A percentile compares a stretch with the other conserved stretches of the same genome.
Evolutionary conservation across 2,113 vertebrate species (phyloP).

Genomic region (Entomyzon cyanotis): DNA sequence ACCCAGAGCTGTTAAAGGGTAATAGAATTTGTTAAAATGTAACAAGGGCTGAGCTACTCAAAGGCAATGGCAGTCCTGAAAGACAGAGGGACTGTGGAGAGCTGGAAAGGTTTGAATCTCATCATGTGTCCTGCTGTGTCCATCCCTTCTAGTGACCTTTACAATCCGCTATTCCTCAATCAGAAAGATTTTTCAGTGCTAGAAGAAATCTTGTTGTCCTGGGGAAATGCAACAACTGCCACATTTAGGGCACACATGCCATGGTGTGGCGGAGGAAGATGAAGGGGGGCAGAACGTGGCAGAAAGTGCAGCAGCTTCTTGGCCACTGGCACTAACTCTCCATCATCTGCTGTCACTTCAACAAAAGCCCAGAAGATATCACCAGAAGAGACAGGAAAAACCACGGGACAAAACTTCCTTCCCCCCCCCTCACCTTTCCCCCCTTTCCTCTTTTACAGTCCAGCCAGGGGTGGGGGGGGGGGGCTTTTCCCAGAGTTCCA

Average conservation of each 20-base stretch:
- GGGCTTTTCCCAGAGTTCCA: too few species aligned
- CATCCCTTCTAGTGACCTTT: background rate
- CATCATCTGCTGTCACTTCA: background rate
- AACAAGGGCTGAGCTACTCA: background rate
- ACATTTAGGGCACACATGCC: background rate
- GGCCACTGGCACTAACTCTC: background rate
- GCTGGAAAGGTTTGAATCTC: background rate
- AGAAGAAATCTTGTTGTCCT: background rate
- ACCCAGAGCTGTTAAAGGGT: background rate
- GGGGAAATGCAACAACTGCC: background rate
- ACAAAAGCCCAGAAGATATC: background rate
- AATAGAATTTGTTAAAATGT: background rate
- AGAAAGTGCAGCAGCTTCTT: background rate
- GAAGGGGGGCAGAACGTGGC: background rate
- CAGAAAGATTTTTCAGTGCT: background rate
- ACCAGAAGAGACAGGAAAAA: background rate
- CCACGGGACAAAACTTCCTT: too few species aligned
- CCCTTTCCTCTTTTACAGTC: too few species aligned
- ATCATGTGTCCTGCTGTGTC: background rate
- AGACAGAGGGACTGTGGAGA: accelerated
- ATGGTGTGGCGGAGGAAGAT: background rate
- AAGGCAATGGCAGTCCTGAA: accelerated
- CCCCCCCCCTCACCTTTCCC: too few species aligned
- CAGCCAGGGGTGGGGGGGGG: too few species aligned
- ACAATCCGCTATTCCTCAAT: background rate